Conservation (phyloP, 2,888 invertebrate genomes). For the Cistogaster globosa region DNA sequence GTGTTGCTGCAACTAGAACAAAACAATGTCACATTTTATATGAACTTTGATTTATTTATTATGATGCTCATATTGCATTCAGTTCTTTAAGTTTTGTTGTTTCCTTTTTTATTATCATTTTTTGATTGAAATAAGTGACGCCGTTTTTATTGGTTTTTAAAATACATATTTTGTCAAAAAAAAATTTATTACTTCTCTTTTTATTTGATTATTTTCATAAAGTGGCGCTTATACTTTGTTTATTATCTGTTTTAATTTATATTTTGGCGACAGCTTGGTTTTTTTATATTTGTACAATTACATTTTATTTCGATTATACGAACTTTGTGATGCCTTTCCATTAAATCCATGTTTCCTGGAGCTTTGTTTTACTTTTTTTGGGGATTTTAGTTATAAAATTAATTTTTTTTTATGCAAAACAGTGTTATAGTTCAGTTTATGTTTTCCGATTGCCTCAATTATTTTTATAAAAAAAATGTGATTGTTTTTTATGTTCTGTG, state of each 20-base stretch:
- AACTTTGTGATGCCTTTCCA: slow-evolving; percentile 58
- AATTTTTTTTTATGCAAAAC: neutral
- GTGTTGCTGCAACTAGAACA: neutral
- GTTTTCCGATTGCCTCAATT: too few relatives aligned
- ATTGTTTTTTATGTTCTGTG: too few relatives aligned
- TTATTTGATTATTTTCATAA: slow-evolving; percentile 29
- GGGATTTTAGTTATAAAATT: neutral
- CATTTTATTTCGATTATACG: slow-evolving; percentile 6
- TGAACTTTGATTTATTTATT: slow-evolving; percentile 59
- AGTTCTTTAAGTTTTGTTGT: slow-evolving; percentile 23
- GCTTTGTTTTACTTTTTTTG: neutral
- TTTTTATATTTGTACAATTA: slow-evolving; percentile 3
- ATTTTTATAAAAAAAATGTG: too few relatives aligned
- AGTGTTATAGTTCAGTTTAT: too few relatives aligned
- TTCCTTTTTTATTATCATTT: slow-evolving; percentile 23
- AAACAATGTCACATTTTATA: neutral
- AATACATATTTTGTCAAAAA: slow-evolving; percentile 35
- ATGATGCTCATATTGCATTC: slow-evolving; percentile 28
- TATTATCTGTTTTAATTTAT: slow-evolving; percentile 62
- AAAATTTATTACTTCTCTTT: neutral
- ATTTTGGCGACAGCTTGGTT: slow-evolving; percentile 62
- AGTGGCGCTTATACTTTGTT: slow-evolving; percentile 62
- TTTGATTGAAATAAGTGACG: slow-evolving; percentile 46
- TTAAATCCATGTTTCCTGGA: neutral
- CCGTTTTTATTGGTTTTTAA: slow-evolving; percentile 41